A percentile compares a stretch with the other conserved stretches of the same genome.
These are phyloP conservation scores for Byasa hedistus DNA, from an alignment of 2,888 invertebrate species.

Conservation along the genomic window DNA sequence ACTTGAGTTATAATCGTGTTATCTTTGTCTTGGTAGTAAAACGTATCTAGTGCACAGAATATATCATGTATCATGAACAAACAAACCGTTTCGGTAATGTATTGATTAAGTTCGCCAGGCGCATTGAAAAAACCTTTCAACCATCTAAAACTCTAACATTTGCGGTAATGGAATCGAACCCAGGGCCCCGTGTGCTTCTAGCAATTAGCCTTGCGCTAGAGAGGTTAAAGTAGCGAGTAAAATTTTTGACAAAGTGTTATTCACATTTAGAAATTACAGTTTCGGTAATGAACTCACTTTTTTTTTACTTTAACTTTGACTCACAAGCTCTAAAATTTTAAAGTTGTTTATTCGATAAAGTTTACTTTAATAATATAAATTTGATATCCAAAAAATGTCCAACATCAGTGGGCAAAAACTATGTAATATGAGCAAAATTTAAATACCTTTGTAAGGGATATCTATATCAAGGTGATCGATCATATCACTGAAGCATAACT, in stretches of 20 bases:
- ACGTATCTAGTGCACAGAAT: slow-evolving; percentile 7
- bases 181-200: too few relatives aligned
- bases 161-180: too few relatives aligned
- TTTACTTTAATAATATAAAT: neutral
- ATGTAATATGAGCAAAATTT: neutral
- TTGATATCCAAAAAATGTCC: neutral
- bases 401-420: neutral
- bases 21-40: slow-evolving; percentile 15
- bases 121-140: neutral
- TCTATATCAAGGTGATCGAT: neutral
- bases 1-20: slow-evolving; percentile 23
- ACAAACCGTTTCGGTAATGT: neutral
- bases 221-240: too few relatives aligned
- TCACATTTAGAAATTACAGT: too few relatives aligned
- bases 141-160: too few relatives aligned
- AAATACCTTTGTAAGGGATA: neutral
- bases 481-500: neutral
- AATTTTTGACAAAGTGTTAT: too few relatives aligned
- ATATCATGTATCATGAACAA: neutral
- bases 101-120: neutral
- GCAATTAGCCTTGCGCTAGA: too few relatives aligned
- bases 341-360: neutral
- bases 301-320: too few relatives aligned
- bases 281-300: too few relatives aligned
- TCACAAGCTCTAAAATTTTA: neutral